Conservation (phyloP, 2,888 invertebrate genomes). For the Dicyrtomina minuta region DNA sequence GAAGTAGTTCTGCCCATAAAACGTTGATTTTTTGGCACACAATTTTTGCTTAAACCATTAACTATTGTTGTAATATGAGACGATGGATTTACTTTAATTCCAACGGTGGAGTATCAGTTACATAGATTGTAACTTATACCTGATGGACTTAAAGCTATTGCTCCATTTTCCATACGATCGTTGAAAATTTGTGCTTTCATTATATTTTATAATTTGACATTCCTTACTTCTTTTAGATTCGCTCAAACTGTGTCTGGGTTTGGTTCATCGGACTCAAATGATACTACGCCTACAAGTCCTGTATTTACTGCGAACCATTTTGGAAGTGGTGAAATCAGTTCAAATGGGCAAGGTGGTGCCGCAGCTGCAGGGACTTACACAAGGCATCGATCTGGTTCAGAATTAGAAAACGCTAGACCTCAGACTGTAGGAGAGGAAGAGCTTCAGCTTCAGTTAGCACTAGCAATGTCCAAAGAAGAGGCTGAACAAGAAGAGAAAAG, state of each 20-base stretch:
- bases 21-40: too few species aligned
- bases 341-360: slow-evolving; percentile 38
- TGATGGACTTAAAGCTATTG: too few species aligned
- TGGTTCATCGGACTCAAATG: slow-evolving; percentile 59
- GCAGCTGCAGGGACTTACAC: slow-evolving; percentile 30
- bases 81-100: not conserved
- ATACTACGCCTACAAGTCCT: slow-evolving; percentile 68
- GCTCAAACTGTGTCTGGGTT: slow-evolving; percentile 83
- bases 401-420: slow-evolving; percentile 90
- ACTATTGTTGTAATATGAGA: not conserved
- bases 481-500: slow-evolving; percentile 95
- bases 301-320: slow-evolving; percentile 48
- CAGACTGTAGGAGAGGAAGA: slow-evolving; percentile 98
- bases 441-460: slow-evolving; percentile 92
- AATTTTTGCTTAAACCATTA: too few species aligned
- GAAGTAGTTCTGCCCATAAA: too few species aligned
- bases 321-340: slow-evolving; percentile 33
- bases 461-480: slow-evolving; percentile 98
- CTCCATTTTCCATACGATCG: too few species aligned
- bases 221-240: slow-evolving; percentile 60
- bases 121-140: too few species aligned
- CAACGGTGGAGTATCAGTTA: too few species aligned
- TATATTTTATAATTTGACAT: too few species aligned
- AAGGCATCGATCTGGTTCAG: slow-evolving; percentile 56
- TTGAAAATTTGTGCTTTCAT: too few species aligned